These are phyloP conservation scores for Squalus acanthias DNA, from an alignment of 2,797 vertebrate species.

Conservation along the genomic window DNA sequence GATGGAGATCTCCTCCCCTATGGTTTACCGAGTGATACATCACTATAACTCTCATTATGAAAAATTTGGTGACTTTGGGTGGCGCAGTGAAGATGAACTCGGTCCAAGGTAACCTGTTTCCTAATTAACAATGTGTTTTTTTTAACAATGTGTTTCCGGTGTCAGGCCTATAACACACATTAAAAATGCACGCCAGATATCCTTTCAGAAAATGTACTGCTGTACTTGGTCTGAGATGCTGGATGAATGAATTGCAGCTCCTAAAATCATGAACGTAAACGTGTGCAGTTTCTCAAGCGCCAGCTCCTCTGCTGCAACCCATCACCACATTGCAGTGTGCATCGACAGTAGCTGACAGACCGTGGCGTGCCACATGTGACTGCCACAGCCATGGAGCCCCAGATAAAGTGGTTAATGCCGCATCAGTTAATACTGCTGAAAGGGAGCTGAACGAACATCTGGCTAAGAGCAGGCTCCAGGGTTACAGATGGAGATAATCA, in stretches of 20 bases:
- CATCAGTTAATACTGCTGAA: neutral
- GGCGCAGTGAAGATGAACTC: slow-evolving; percentile 93
- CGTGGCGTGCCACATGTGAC: neutral
- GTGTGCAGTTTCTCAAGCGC: neutral
- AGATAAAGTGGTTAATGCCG: neutral
- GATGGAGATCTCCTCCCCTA: slow-evolving; percentile 86
- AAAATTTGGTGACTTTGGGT: slow-evolving; percentile 97
- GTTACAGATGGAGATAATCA: neutral
- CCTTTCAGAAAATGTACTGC: neutral
- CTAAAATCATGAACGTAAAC: neutral
- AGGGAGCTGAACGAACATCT: neutral
- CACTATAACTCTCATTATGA: slow-evolving; percentile 97
- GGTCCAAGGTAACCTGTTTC: slow-evolving; percentile 77
- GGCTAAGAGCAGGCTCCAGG: neutral
- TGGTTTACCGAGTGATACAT: slow-evolving; percentile 89
- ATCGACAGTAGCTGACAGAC: neutral
- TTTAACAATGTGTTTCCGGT: neutral
- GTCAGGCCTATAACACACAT: neutral
- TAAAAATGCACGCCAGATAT: neutral
- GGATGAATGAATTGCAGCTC: neutral
- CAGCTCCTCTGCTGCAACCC: neutral
- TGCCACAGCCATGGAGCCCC: neutral
- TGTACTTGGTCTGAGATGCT: neutral
- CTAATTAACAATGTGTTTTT: neutral
- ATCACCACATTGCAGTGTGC: neutral